Evolutionary conservation across 2,888 invertebrate species (phyloP), one percentile per base, ranked within the genome.

Genomic region (Cheilosia vernalis): DNA sequence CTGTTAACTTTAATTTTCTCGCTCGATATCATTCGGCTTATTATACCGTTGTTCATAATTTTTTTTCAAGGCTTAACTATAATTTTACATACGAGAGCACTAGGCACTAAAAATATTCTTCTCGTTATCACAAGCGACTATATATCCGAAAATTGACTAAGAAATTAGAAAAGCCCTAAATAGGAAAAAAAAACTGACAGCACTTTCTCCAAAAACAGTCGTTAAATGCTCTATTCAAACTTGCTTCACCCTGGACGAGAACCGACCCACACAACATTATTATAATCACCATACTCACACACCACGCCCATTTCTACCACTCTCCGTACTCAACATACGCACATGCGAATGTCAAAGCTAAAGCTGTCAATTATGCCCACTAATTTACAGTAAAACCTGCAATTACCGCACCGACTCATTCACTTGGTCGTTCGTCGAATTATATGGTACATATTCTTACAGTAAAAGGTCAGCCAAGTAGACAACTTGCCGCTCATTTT

Each of bases 401-500:
- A 78, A 78, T 78, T 78, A 69, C n/a, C 49, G 30, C 33, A 55
- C 69, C 33, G 24, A 24, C 13, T 40, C 51, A 27, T 53, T 40
- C 44, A 56, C 13, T 30, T 30, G 0, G 30, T 30, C 30, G 9
- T 63, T 55, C 17, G 4, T 30, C 2, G 15, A 61, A 19, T 60
- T 60, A 30, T 13, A 2, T 24, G 9, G 44, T 33, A 53, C 19
- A 61, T 19, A 72, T 40, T 44, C 33, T 6, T 21, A 33, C 4
- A 51, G 4, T 33, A 27, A 61, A 37, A 61, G 30, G 3, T 30
- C 27, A 24, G 4, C 17, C 66, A 44, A 15, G 15, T n/a, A 77
- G 69, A 53, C 61, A 63, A 63, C 47, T 72, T 66, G 70, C 49
- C 64, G 60, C 58, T 72, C 47, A 67, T 72, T 70, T 69, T 70